Evolutionary conservation across 2,797 vertebrate genomes (phyloP), one percentile per base, ranked within the genome.

Genomic region (Enteromius radiatus): DNA sequence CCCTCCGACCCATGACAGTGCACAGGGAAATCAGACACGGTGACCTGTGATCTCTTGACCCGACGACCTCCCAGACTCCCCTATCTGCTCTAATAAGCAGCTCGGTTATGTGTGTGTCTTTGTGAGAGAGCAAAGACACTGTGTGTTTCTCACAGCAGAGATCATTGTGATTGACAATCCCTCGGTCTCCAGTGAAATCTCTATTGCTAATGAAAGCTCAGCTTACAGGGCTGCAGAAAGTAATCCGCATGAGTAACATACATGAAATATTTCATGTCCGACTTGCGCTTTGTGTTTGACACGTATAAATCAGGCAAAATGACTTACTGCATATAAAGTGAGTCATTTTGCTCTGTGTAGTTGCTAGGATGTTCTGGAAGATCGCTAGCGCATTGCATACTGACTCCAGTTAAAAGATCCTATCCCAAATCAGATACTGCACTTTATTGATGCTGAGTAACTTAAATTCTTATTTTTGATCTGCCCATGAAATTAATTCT

Each of bases 21-120:
- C 54, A 38, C 64, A 71, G 83, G 83, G 86, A 86, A 86, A 86
- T 86, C 80, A 84, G 77, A 80, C 80, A 80, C 33, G 15, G 28
- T 74, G 78, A 84, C 85, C 85, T 82, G 14, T 82, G 80, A 82
- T 75, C 80, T 56, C 19, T 15, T 80, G 76, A 73, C 80, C 80
- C 45, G 0, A 43, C 54, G 65, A 77, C 64, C 45, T 78, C 76
- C 31, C 70, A 70, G 11, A 67, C 70, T 75, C 49, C 43, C 77
- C 70, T 71, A 54, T 47, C 69, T 45, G 19, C 59, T 75, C 76
- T 79, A 79, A 84, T 84, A 71, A 68, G 82, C 41, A 63, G 61
- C 23, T 61, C 26, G 41, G 38, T 74, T 28, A 38, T 73, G 43
- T 64, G 38, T 67, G n/a, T 67, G 43, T 79, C n/a, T 74, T 19